Percentiles rank a stretch among this genome's conserved stretches.
Evolutionary conservation across 2,797 vertebrate species (phyloP).

Genomic region (Anas capensis): DNA sequence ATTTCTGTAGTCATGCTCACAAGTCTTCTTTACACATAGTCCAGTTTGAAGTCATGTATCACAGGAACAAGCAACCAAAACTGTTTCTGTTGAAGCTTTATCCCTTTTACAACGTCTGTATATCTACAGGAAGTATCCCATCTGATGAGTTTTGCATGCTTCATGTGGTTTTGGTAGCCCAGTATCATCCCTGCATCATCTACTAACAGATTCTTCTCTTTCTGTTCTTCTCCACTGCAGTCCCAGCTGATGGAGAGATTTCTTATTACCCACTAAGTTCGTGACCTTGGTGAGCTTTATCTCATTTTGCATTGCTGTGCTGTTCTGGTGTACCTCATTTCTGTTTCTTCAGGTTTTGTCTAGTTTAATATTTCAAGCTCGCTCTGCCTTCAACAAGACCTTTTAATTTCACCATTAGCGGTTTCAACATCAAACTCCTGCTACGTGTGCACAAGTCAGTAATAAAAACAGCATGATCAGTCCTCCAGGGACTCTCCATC

Average conservation of each 20-base stretch:
- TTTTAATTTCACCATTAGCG: neutral
- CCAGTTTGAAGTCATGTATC: neutral
- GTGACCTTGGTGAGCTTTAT: neutral
- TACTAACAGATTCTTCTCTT: constrained; percentile 1
- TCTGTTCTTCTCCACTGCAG: neutral
- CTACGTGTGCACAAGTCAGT: neutral
- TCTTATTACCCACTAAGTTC: neutral
- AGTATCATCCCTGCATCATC: neutral
- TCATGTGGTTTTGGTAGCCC: neutral
- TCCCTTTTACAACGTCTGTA: neutral
- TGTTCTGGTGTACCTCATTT: neutral
- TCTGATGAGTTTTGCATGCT: neutral
- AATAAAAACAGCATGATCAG: neutral
- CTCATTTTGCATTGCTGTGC: neutral
- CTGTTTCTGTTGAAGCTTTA: neutral
- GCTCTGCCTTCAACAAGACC: neutral
- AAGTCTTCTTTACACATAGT: neutral
- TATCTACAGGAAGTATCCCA: neutral
- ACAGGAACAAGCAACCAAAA: neutral
- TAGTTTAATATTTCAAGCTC: neutral
- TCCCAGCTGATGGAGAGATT: neutral
- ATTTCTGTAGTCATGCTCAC: neutral
- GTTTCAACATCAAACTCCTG: neutral
- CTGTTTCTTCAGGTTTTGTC: neutral
- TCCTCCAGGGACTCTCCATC: neutral